Conservation (phyloP, 2,113 vertebrate genomes). For the Ctenomys sociabilis region DNA sequence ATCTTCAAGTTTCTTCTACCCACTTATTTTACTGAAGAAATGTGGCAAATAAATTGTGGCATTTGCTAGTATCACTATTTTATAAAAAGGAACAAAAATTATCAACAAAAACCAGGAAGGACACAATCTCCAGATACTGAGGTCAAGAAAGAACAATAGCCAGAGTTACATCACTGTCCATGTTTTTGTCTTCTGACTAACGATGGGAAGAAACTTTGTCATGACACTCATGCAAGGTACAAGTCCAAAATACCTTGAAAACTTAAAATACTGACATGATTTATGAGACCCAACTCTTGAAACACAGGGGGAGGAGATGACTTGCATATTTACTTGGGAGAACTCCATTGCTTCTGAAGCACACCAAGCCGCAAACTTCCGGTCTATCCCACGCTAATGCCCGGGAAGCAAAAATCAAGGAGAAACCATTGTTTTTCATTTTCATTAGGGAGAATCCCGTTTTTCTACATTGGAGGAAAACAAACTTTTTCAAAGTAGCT, state of each 20-base stretch:
- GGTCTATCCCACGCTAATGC: neutral
- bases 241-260: conserved; percentile 29
- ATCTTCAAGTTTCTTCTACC: neutral
- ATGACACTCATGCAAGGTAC: neutral
- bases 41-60: neutral
- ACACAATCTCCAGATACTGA: neutral
- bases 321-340: neutral
- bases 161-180: neutral
- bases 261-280: neutral
- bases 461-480: conserved; percentile 73
- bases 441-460: conserved; percentile 54
- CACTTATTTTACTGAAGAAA: neutral
- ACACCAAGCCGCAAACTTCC: neutral
- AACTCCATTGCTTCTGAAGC: neutral
- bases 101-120: neutral
- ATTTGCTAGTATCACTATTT: neutral
- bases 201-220: neutral
- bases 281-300: neutral
- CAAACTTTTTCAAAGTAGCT: conserved; percentile 64
- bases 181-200: neutral
- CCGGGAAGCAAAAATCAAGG: neutral
- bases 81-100: conserved; percentile 29
- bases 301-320: rapidly evolving
- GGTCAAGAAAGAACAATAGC: neutral
- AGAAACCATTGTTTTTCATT: neutral